These are phyloP conservation scores for Andrena camellia DNA, from an alignment of 2,888 invertebrate species.

Conservation along the genomic window DNA sequence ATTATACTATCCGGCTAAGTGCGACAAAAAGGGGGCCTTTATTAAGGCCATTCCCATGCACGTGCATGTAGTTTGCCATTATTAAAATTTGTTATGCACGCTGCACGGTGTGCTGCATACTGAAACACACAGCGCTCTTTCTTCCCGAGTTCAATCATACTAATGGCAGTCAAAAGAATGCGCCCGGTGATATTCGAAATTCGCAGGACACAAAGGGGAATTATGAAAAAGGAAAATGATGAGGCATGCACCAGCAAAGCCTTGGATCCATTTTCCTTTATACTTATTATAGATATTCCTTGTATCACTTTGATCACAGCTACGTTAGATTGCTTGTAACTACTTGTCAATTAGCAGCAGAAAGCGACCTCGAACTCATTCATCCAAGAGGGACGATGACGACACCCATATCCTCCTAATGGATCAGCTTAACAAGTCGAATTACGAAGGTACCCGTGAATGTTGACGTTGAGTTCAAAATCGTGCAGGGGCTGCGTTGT, in stretches of 20 bases:
- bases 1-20: background rate
- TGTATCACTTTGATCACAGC: background rate
- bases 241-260: background rate
- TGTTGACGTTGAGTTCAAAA: constrained; percentile 62
- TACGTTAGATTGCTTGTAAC: background rate
- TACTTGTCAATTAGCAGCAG: constrained; percentile 21
- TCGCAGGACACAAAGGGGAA: background rate
- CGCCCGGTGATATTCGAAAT: constrained; percentile 18
- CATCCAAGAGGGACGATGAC: constrained; percentile 40
- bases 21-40: background rate
- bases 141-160: constrained; percentile 52
- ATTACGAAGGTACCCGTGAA: constrained; percentile 52
- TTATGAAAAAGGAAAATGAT: background rate
- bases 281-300: background rate
- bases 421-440: constrained; percentile 69
- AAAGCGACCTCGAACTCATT: constrained; percentile 47
- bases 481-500: constrained; percentile 38
- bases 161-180: constrained; percentile 53
- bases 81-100: constrained; percentile 15
- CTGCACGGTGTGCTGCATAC: background rate
- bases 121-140: constrained; percentile 28
- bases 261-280: constrained; percentile 1
- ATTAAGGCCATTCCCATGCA: constrained; percentile 4
- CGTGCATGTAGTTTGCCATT: constrained; percentile 14
- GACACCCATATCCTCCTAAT: constrained; percentile 62